Evolutionary conservation across 2,797 vertebrate species (phyloP), one percentile per base, ranked within the genome.

Genomic region (Melopsittacus undulatus): DNA sequence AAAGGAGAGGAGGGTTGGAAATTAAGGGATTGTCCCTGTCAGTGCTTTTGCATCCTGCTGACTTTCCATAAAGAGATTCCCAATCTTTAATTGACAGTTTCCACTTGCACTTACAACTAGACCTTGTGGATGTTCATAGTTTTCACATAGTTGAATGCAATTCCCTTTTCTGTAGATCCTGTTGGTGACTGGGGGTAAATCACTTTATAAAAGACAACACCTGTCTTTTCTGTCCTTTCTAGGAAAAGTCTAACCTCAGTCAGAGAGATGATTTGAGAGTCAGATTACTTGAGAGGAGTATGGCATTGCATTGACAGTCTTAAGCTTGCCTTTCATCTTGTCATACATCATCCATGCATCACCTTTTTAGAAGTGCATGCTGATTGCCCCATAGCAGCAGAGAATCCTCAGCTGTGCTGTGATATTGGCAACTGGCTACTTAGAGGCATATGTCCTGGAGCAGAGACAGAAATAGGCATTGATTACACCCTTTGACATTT

Each of bases 261-360:
- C 2, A 0, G 16, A 29, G 15, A 27, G 26, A 23, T 54, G 17
- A 16, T 46, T 52, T 1, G 0, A 7, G 6, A 40, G 26, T 23
- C 46, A 32, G 30, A 22, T 56, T 13, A 56, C 34, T 56, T 57
- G 40, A 11, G 40, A 29, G 82, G 21, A 69, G 34, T n/a, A 1
- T 2, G 49, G 29, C 13, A 61, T 27, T 43, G 12, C 27, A 27
- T 5, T 0, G 1, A 5, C 54, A 32, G 32, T 32, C 20, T 27
- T 24, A 24, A 38, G 8, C 2, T 11, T 66, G 48, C 34, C 19
- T 19, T 57, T 66, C 13, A 32, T 46, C 57, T 46, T 17, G 20
- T 40, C 29, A 0, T 45, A 5, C 0, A 7, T 21, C 36, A 5
- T 24, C 72, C 4, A 0, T 3, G 9, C 48, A 69, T 66, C 21